phyloP scores from a whole-genome alignment of 2,797 vertebrate species.

The Acropternis orthonyx region DNA sequence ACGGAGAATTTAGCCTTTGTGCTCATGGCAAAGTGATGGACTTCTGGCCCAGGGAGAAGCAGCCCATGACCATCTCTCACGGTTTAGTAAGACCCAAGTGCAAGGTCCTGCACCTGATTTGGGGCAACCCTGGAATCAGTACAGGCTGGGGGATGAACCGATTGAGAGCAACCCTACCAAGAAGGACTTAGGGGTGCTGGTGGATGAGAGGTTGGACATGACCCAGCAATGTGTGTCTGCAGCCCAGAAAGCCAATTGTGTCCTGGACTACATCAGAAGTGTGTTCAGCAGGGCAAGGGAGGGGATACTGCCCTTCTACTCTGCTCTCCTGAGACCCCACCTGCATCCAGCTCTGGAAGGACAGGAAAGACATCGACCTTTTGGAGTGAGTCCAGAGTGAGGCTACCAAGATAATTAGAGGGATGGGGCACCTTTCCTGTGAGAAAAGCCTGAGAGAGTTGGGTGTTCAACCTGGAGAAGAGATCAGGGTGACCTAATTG shows the following conservation, averaged over 20 bases:
- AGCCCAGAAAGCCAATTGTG: rapidly evolving
- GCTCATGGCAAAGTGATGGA: not conserved
- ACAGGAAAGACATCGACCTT: not conserved
- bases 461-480: not conserved
- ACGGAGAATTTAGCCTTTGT: not conserved
- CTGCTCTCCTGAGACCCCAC: not conserved
- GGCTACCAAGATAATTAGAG: not conserved
- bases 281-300: rapidly evolving
- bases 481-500: not conserved
- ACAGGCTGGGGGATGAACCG: not conserved
- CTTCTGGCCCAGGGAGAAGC: not conserved
- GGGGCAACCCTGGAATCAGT: not conserved
- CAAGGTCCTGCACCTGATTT: not conserved
- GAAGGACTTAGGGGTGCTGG: not conserved
- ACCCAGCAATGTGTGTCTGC: rapidly evolving
- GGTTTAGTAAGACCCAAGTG: not conserved
- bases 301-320: not conserved
- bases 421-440: not conserved
- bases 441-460: not conserved
- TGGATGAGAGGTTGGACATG: not conserved
- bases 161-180: rapidly evolving
- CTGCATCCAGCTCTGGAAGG: not conserved
- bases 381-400: not conserved
- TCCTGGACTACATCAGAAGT: not conserved
- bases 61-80: not conserved